Percentiles rank a stretch among this genome's conserved stretches.
Conservation (phyloP, 2,888 invertebrate genomes). For the Microctonus hyperodae region DNA sequence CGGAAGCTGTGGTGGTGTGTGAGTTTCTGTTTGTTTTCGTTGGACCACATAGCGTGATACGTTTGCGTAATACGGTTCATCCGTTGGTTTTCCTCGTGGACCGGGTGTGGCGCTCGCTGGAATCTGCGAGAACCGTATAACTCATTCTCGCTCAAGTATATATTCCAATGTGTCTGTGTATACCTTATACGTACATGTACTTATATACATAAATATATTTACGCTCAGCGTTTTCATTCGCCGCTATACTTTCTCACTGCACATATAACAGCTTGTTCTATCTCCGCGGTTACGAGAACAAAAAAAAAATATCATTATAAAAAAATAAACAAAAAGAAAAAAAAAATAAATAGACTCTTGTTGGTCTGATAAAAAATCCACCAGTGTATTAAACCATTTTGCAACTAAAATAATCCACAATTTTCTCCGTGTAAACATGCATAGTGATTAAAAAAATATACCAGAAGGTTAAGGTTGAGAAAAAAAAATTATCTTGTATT, state of each 20-base stretch:
- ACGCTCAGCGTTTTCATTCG: conserved; percentile 41
- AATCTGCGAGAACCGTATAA: conserved; percentile 55
- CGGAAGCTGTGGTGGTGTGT: conserved; percentile 42
- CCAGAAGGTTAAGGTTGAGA: background rate
- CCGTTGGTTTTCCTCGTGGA: conserved; percentile 39
- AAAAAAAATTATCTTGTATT: background rate
- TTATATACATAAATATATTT: background rate
- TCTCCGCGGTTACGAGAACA: background rate
- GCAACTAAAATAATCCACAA: background rate
- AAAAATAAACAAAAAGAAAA: background rate
- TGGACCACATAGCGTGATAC: conserved; percentile 63
- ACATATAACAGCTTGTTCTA: conserved; percentile 5
- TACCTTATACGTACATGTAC: too few relatives aligned
- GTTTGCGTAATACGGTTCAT: conserved; percentile 61
- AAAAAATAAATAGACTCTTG: background rate
- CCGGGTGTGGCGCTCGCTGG: conserved; percentile 43
- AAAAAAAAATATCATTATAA: background rate
- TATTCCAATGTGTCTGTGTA: conserved; percentile 20
- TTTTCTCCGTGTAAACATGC: background rate
- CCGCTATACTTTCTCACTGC: conserved; percentile 19
- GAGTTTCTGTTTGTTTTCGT: conserved; percentile 61
- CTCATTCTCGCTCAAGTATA: conserved; percentile 53
- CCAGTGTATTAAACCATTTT: background rate
- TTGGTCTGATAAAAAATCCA: conserved; percentile 1
- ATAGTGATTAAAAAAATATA: background rate